These are phyloP conservation scores for Mormyrops attenuatus DNA, from an alignment of 2,797 vertebrate genomes.

Conservation along the genomic window DNA sequence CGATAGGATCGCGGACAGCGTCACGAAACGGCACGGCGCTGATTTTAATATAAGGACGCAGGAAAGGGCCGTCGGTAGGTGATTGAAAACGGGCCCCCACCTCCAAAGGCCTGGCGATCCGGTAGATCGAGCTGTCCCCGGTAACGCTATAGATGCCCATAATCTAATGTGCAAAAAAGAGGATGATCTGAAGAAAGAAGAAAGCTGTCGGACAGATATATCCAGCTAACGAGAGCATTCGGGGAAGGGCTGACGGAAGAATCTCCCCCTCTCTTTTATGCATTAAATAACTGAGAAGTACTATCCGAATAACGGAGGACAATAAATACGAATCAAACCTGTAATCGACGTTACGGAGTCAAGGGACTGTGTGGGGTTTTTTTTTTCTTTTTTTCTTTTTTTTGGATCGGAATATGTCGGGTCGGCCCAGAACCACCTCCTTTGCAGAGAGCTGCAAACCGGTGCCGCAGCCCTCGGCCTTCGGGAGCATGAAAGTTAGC, in stretches of 20 bases:
- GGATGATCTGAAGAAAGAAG: conserved; percentile 35
- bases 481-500: conserved; percentile 99
- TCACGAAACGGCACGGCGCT: not conserved
- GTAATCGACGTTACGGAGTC: not conserved
- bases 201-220: conserved; percentile 52
- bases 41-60: conserved; percentile 20
- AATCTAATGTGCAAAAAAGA: conserved; percentile 29
- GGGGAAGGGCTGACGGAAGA: conserved; percentile 38
- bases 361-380: not conserved
- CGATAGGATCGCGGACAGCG: not conserved
- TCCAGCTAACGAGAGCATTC: conserved; percentile 33
- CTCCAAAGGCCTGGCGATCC: conserved; percentile 44
- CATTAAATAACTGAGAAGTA: not conserved
- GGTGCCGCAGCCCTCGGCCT: conserved; percentile 93
- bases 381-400: not conserved
- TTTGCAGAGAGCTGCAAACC: conserved; percentile 99
- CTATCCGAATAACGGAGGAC: conserved; percentile 26
- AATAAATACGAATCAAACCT: conserved; percentile 41
- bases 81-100: conserved; percentile 50
- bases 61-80: conserved; percentile 52
- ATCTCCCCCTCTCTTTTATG: conserved; percentile 29
- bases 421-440: conserved; percentile 98
- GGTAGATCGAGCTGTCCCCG: not conserved
- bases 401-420: conserved; percentile 74
- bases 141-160: not conserved